These are phyloP conservation scores for Acholoe squamosa DNA, from an alignment of 2,888 invertebrate species.

Conservation along the genomic window DNA sequence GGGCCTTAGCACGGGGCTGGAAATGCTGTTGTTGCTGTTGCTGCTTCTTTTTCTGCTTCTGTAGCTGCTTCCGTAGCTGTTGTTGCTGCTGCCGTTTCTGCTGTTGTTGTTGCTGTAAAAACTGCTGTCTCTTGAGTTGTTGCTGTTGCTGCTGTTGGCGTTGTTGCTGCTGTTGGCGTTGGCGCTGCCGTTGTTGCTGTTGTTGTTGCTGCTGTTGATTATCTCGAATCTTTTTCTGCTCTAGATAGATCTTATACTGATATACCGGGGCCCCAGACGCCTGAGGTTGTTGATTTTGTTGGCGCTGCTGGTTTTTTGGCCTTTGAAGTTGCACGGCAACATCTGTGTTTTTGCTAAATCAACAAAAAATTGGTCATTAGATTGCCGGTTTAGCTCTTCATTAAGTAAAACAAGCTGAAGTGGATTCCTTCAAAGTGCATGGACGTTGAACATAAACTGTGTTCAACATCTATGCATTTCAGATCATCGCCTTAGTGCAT, in stretches of 20 bases:
- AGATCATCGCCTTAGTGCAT: no score
- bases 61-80: background rate
- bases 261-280: background rate
- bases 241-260: slow-evolving; percentile 18
- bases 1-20: background rate
- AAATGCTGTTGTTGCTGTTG: slow-evolving; percentile 33
- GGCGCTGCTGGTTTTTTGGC: background rate
- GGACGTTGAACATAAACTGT: no score
- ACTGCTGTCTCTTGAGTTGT: background rate
- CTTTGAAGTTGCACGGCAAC: background rate
- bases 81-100: background rate
- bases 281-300: background rate
- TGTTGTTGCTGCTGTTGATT: background rate
- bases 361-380: no score
- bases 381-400: no score
- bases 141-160: background rate
- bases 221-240: background rate
- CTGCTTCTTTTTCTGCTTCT: background rate
- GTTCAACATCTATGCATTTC: no score
- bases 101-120: background rate
- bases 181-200: slow-evolving; percentile 3
- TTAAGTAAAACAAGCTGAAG: no score
- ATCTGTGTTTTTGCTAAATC: background rate
- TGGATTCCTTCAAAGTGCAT: no score
- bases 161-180: background rate